Evolutionary conservation across 2,797 vertebrate species (phyloP).

Genomic region (Hippopotamyrus pictus): DNA sequence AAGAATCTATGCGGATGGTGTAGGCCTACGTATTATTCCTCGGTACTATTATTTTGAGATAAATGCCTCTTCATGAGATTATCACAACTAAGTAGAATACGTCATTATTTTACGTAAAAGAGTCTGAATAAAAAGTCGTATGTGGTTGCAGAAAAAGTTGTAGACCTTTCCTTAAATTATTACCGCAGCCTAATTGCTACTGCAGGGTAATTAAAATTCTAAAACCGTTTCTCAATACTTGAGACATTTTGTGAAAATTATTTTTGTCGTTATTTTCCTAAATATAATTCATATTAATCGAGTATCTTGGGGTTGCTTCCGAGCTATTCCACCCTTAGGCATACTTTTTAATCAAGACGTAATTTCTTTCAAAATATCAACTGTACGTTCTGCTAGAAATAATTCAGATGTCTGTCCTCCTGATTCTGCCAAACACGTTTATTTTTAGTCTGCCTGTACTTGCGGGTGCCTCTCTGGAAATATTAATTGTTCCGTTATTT

Average conservation of each 20-base stretch:
- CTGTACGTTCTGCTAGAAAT: background rate
- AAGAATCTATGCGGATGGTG: background rate
- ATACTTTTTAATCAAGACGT: background rate
- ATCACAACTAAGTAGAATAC: background rate
- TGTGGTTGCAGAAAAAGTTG: background rate
- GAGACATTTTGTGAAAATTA: background rate
- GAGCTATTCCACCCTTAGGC: background rate
- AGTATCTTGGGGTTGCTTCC: background rate
- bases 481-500: background rate
- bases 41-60: background rate
- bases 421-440: background rate
- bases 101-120: background rate
- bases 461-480: background rate
- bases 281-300: background rate
- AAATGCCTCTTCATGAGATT: background rate
- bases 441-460: background rate
- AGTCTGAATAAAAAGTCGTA: background rate
- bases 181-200: background rate
- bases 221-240: background rate
- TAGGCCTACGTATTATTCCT: background rate
- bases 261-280: background rate
- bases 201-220: background rate
- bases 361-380: background rate
- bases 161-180: background rate
- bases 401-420: background rate